Evolutionary conservation across 2,888 invertebrate genomes (phyloP).

Genomic region (Drosophila demipolita): DNA sequence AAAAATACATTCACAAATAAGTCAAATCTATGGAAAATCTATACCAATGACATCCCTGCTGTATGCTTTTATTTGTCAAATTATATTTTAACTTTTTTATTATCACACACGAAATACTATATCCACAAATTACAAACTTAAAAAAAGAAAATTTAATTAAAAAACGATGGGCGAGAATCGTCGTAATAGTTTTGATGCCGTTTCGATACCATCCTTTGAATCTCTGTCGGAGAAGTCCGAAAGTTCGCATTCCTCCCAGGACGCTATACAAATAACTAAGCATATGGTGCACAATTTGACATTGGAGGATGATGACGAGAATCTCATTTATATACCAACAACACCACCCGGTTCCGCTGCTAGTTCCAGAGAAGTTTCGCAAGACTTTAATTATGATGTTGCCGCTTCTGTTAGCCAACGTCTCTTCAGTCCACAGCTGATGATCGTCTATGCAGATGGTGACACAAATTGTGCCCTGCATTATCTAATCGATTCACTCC

Average conservation of each 20-base stretch:
- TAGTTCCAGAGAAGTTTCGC: not conserved
- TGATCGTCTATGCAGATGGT: slow-evolving; percentile 53
- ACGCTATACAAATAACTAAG: slow-evolving; percentile 8
- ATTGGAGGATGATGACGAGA: not conserved
- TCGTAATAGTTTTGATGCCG: slow-evolving; percentile 26
- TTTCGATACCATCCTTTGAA: slow-evolving; percentile 38
- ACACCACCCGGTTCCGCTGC: slow-evolving; percentile 24
- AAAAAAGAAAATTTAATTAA: not conserved
- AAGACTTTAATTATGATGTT: too few species aligned
- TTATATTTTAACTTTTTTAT: not conserved
- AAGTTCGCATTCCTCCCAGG: not conserved
- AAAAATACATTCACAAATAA: too few species aligned
- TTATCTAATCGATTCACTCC: slow-evolving; percentile 36
- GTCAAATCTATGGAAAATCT: not conserved
- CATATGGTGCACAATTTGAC: slow-evolving; percentile 32
- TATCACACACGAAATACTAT: not conserved
- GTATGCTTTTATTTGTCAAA: slow-evolving; percentile 5
- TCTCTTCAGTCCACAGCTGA: slow-evolving; percentile 39
- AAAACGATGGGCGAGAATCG: slow-evolving; percentile 4
- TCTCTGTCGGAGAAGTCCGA: not conserved
- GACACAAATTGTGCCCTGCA: slow-evolving; percentile 57
- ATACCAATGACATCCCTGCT: not conserved
- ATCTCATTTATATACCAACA: slow-evolving; percentile 10
- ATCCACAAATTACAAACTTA: not conserved
- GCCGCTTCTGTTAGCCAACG: not conserved